These are phyloP conservation scores for Fregata magnificens DNA, from an alignment of 2,113 vertebrate genomes.

Conservation along the genomic window DNA sequence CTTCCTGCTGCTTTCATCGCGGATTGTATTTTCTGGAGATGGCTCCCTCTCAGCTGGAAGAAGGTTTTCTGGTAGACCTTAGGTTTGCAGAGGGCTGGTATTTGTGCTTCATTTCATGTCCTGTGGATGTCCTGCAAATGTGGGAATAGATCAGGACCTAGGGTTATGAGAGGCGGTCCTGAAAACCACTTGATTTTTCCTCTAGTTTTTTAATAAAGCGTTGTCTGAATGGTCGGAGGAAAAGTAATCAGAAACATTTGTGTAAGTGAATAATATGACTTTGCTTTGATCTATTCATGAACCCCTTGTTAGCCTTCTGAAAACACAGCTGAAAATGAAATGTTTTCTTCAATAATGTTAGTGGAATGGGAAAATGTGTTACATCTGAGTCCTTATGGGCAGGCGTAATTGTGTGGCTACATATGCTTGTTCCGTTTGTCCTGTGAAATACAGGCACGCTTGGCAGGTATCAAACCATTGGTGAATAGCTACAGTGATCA, in stretches of 20 bases:
- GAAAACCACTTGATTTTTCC: not conserved
- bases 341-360: slow-evolving; percentile 17
- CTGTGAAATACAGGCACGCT: not conserved
- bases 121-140: not conserved
- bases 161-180: not conserved
- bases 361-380: slow-evolving; percentile 3
- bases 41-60: not conserved
- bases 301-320: slow-evolving; percentile 5
- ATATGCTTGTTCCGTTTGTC: not conserved
- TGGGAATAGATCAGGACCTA: not conserved
- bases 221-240: not conserved
- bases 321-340: slow-evolving; percentile 41
- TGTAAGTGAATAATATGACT: slow-evolving; percentile 24
- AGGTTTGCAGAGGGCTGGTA: not conserved
- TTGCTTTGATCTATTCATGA: slow-evolving; percentile 43
- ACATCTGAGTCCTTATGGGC: not conserved
- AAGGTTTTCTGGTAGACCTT: not conserved
- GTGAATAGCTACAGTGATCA: not conserved
- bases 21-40: not conserved
- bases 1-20: not conserved
- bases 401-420: not conserved
- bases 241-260: slow-evolving; percentile 50
- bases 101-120: not conserved
- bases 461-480: not conserved
- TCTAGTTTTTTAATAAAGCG: not conserved